Base-by-base conservation (phyloP, 2,888 invertebrate genomes). In the Serrognathus titanus region DNA sequence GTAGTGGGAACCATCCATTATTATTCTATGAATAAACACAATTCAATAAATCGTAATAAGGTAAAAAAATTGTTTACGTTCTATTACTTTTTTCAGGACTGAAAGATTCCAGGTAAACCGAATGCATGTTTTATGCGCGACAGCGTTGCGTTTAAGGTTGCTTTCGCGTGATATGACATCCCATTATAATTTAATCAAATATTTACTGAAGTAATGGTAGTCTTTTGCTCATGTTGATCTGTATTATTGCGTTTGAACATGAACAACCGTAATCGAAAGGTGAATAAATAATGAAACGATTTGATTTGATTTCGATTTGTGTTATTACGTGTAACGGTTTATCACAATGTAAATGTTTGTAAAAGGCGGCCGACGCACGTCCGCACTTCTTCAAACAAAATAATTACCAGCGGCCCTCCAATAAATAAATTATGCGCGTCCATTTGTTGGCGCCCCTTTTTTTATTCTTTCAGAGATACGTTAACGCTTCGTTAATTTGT, bases 281-380 rank as follows among this genome's bases (percentile, higher is more conserved):
- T 62, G 58, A 62, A 62, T 62, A 58, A 62, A 58, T 60, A 46
- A 62, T 62, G 59, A 62, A 62, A 60, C 53, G 62, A 58, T 60
- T 58, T 62, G 62, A 62, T 62, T 62, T 39, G 39, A 43, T 43
- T 43, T 43, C 43, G 43, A 43, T 43, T 43, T 20, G 43, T 9
- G 20, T 43, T 43, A 20, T 43, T 43, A 20, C 43, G 43, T 43
- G 43, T 43, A 43, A 43, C 13, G 16, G 10, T 43, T 43, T 20
- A 20, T 16, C 43, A 9, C 43, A 16, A 11, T 43, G 43, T 43
- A 43, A 43, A 43, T 43, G 24, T 31, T 31, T 31, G 24, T 31
- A 43, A 16, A 43, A 13, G 43, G 16, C 43, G 43, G 20, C 16
- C 16, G 43, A 43, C 43, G 12, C 43, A 20, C 20, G 43, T 43